phyloP scores from a whole-genome alignment of 2,113 vertebrate species.

The Oncorhynchus tshawytscha region DNA sequence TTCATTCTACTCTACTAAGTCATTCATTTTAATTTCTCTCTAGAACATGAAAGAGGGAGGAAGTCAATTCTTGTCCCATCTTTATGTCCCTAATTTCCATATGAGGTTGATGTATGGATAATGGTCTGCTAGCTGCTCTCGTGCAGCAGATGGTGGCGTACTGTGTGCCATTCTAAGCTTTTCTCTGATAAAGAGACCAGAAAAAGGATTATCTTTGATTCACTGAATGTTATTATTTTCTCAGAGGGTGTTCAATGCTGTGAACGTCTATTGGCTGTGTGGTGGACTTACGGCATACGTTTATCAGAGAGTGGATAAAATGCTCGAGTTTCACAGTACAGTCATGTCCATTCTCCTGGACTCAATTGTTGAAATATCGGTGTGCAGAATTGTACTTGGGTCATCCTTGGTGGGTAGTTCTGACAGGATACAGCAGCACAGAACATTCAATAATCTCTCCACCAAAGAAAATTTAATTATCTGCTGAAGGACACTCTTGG shows the following conservation, averaged over 20 bases:
- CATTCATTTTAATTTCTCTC: slow-evolving; percentile 17
- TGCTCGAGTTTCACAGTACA: too few species aligned
- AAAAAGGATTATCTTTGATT: slow-evolving; percentile 45
- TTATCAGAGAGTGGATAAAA: too few species aligned
- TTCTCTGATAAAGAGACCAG: slow-evolving; percentile 45
- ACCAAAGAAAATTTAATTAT: too few species aligned
- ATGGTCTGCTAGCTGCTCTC: slow-evolving; percentile 21
- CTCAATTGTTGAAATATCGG: too few species aligned
- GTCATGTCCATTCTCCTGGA: too few species aligned
- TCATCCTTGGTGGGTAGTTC: too few species aligned
- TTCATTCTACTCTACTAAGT: slow-evolving; percentile 31
- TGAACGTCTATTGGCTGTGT: not conserved
- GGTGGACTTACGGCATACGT: too few species aligned
- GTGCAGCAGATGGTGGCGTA: slow-evolving; percentile 45
- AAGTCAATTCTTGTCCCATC: slow-evolving; percentile 38
- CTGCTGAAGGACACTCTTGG: too few species aligned
- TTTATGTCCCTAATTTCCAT: slow-evolving; percentile 46
- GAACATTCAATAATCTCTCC: too few species aligned
- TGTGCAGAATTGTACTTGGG: too few species aligned
- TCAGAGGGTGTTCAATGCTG: not conserved
- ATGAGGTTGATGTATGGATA: slow-evolving; percentile 51
- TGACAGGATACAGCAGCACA: too few species aligned
- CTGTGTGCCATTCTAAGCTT: slow-evolving; percentile 48
- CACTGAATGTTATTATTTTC: slow-evolving; percentile 43
- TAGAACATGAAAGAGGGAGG: not conserved